Evolutionary conservation across 1,140 invertebrate species (phyloP).

Genomic region (Nylanderia fulva): DNA sequence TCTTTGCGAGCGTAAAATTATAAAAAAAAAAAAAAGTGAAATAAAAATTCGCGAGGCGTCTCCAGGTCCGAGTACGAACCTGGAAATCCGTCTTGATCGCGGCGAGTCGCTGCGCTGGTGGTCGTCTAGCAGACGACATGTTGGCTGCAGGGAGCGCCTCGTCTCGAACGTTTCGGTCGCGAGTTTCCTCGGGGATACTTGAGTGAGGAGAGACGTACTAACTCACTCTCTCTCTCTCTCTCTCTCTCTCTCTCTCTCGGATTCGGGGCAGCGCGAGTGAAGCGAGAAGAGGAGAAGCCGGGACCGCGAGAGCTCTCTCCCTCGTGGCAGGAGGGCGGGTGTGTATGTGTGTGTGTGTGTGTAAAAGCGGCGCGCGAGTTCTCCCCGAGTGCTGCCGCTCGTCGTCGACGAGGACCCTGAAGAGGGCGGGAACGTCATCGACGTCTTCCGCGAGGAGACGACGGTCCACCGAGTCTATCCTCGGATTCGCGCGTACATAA

Average conservation of each 20-base stretch:
- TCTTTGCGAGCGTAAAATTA: too few species aligned
- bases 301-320: slow-evolving; percentile 33
- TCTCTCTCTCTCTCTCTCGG: too few species aligned
- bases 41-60: too few species aligned
- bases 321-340: neutral
- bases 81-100: slow-evolving; percentile 63
- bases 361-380: slow-evolving; percentile 40
- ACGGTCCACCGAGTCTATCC: too few species aligned
- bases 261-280: slow-evolving; percentile 36
- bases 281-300: slow-evolving; percentile 47
- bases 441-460: too few species aligned
- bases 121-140: slow-evolving; percentile 84
- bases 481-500: slow-evolving; percentile 64
- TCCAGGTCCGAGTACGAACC: slow-evolving; percentile 33
- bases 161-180: slow-evolving; percentile 81
- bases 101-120: slow-evolving; percentile 66
- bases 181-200: slow-evolving; percentile 79
- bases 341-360: neutral
- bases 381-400: slow-evolving; percentile 57
- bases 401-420: slow-evolving; percentile 59
- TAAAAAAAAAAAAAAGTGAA: too few species aligned
- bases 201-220: slow-evolving; percentile 76
- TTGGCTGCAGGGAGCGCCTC: slow-evolving; percentile 82
- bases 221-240: too few species aligned
- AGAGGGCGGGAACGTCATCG: too few species aligned